Conservation (phyloP, 2,797 vertebrate species). For the Aselliscus stoliczkanus region DNA sequence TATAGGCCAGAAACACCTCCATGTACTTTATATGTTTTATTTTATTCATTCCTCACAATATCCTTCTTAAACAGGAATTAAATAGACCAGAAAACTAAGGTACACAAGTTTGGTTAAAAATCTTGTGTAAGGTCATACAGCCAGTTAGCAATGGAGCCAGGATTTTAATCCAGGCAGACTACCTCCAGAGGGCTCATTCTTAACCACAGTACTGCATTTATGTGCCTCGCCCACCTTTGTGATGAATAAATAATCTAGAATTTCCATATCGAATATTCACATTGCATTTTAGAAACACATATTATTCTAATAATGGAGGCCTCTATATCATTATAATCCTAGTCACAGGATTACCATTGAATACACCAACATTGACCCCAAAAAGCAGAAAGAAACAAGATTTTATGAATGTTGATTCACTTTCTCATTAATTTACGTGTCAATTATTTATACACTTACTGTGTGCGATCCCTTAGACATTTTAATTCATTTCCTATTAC, state of each 20-base stretch:
- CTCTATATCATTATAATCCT: not conserved
- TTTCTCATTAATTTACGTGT: not conserved
- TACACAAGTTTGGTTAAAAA: not conserved
- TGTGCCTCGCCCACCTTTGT: not conserved
- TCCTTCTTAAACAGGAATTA: not conserved
- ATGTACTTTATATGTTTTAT: not conserved
- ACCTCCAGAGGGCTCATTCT: not conserved
- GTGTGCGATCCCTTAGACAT: not conserved
- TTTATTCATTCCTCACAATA: not conserved
- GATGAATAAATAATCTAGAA: not conserved
- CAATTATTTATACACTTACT: not conserved
- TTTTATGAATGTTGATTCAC: not conserved
- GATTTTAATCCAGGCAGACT: not conserved
- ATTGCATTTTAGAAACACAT: not conserved
- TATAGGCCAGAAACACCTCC: not conserved
- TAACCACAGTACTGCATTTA: not conserved
- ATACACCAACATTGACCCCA: not conserved
- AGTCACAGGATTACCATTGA: not conserved
- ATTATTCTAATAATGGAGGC: not conserved
- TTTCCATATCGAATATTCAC: not conserved
- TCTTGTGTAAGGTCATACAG: rapidly evolving
- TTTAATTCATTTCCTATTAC: not conserved
- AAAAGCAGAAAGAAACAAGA: not conserved
- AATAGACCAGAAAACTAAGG: not conserved
- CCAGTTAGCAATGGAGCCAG: not conserved